Evolutionary conservation across 37 sponge, comb jelly and placozoan genomes (phyloP).

Genomic region (Mnemiopsis leidyi): DNA sequence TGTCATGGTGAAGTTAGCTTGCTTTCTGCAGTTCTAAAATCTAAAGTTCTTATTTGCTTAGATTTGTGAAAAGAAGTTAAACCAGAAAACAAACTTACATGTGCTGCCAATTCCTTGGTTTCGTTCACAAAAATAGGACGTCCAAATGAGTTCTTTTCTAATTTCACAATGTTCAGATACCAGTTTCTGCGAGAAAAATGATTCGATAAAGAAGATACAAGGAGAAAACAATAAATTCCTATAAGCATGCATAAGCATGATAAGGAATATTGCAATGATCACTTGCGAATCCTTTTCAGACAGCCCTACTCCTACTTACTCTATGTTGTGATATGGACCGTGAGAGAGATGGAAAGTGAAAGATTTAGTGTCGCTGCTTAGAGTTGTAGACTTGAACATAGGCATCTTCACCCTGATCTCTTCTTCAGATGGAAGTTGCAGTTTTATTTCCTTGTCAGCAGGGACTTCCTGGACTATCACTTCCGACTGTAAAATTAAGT

Average conservation of each 20-base stretch:
- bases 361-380: background rate
- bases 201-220: too few species aligned
- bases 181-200: background rate
- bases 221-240: background rate
- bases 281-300: too few species aligned
- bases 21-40: too few species aligned
- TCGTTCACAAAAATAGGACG: background rate
- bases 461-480: background rate
- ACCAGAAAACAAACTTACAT: background rate
- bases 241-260: background rate
- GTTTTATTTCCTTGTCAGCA: background rate
- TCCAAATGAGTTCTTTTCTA: background rate
- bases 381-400: background rate
- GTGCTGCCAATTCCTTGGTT: background rate
- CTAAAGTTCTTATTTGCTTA: too few species aligned
- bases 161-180: background rate
- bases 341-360: conserved; percentile 40
- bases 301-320: too few species aligned
- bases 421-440: background rate
- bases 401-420: conserved; percentile 39
- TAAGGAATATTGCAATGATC: too few species aligned
- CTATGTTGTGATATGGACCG: background rate
- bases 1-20: too few species aligned
- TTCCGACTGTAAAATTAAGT: background rate
- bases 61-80: too few species aligned